A percentile compares a stretch with the other conserved stretches of the same genome.
These are phyloP conservation scores for Tadarida brasiliensis DNA, from an alignment of 2,797 vertebrate species.

Conservation along the genomic window DNA sequence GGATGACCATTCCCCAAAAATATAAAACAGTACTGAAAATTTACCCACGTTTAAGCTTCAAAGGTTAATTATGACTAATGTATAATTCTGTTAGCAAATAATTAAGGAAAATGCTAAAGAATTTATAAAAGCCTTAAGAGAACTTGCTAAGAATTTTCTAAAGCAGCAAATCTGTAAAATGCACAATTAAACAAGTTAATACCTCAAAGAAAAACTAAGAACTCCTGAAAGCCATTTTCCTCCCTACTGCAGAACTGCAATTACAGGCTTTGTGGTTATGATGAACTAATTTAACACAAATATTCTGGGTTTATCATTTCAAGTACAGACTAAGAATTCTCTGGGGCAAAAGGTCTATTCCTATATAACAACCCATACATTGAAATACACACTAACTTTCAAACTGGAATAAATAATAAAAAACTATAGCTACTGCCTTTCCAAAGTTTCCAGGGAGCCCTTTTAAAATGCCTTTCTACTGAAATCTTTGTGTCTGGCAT, in stretches of 20 bases:
- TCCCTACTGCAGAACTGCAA: background rate
- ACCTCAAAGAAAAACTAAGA: background rate
- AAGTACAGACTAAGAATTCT: constrained; percentile 24
- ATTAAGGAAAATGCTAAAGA: constrained; percentile 53
- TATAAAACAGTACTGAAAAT: constrained; percentile 18
- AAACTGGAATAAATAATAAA: constrained; percentile 42
- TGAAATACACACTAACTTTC: background rate
- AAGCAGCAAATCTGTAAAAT: constrained; percentile 30
- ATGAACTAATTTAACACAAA: constrained; percentile 48
- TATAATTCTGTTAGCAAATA: constrained; percentile 51
- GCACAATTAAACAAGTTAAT: background rate
- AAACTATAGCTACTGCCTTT: constrained; percentile 39
- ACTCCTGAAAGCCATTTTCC: background rate
- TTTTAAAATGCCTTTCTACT: constrained; percentile 64
- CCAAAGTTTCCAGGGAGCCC: constrained; percentile 60
- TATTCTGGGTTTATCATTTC: constrained; percentile 36
- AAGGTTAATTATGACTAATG: constrained; percentile 49
- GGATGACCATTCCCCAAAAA: background rate
- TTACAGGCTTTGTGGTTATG: background rate
- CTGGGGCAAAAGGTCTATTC: background rate
- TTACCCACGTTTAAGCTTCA: background rate
- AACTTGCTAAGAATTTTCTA: constrained; percentile 25
- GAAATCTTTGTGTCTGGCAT: constrained; percentile 69
- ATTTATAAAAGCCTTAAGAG: constrained; percentile 55
- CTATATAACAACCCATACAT: background rate